A percentile compares a stretch with the other conserved stretches of the same genome.
phyloP scores from a whole-genome alignment of 1,140 invertebrate species.

The Eurosta solidaginis region DNA sequence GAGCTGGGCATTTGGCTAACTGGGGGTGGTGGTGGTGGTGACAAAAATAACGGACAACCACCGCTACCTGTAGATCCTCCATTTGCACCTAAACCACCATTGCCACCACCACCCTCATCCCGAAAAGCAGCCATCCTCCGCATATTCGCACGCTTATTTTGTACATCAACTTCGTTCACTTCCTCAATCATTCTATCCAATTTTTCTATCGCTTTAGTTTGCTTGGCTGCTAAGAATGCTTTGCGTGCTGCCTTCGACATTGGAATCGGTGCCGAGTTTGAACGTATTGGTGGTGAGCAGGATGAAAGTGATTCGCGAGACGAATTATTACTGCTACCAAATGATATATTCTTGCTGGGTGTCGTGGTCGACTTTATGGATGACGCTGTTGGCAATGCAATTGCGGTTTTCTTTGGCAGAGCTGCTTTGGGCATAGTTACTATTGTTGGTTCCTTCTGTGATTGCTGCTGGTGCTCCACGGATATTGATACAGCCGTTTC shows the following conservation, averaged over 20 bases:
- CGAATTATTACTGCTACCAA: slow-evolving; percentile 37
- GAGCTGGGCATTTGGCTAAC: slow-evolving; percentile 48
- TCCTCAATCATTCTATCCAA: slow-evolving; percentile 59
- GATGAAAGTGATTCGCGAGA: slow-evolving; percentile 51
- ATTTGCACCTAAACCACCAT: slow-evolving; percentile 32
- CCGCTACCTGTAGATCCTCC: too few relatives aligned
- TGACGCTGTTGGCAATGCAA: not conserved
- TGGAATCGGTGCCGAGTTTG: slow-evolving; percentile 45
- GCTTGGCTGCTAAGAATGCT: slow-evolving; percentile 55
- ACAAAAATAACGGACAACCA: slow-evolving; percentile 52
- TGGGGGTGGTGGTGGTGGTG: slow-evolving; percentile 43
- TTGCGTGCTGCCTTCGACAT: slow-evolving; percentile 57
- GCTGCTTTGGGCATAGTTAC: slow-evolving; percentile 30
- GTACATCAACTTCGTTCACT: slow-evolving; percentile 51
- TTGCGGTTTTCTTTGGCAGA: slow-evolving; percentile 33
- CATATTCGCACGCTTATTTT: slow-evolving; percentile 39
- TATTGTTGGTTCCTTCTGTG: slow-evolving; percentile 14
- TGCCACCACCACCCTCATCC: slow-evolving; percentile 30
- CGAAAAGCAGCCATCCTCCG: slow-evolving; percentile 29
- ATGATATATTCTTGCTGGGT: slow-evolving; percentile 21
- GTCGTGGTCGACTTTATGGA: not conserved
- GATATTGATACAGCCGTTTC: slow-evolving; percentile 32
- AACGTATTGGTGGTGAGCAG: slow-evolving; percentile 50
- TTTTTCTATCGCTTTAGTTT: slow-evolving; percentile 57
- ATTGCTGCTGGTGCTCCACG: slow-evolving; percentile 1